Percentiles rank a stretch among this genome's conserved stretches.
These are phyloP conservation scores for Oxycera nigricornis DNA, from an alignment of 2,888 invertebrate species.

Conservation along the genomic window DNA sequence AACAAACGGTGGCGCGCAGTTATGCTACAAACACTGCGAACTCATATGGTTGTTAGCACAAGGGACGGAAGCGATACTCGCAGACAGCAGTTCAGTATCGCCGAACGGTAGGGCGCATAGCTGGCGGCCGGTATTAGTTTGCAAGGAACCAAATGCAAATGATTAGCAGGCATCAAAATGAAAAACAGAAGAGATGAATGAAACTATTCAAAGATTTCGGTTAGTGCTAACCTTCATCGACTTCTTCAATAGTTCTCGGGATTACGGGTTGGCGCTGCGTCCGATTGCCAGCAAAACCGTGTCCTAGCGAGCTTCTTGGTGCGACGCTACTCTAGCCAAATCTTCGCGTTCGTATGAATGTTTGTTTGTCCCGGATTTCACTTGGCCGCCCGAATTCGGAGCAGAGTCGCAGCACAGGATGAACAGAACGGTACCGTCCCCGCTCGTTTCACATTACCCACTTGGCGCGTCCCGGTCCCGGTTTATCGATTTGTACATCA, in stretches of 20 bases:
- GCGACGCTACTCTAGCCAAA: background rate
- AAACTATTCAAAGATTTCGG: conserved; percentile 13
- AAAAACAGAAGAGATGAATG: conserved; percentile 3
- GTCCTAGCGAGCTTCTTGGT: too few species aligned
- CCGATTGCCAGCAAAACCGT: conserved; percentile 2
- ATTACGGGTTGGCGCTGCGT: conserved; percentile 42
- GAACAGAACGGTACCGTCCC: background rate
- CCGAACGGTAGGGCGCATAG: too few species aligned
- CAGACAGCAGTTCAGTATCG: background rate
- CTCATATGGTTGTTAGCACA: too few species aligned
- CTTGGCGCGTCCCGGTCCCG: conserved; percentile 24
- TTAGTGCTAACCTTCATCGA: conserved; percentile 41
- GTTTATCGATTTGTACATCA: conserved; percentile 10
- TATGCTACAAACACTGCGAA: too few species aligned
- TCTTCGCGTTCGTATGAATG: background rate
- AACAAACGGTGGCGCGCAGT: too few species aligned
- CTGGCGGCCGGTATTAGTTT: background rate
- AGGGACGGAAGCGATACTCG: background rate
- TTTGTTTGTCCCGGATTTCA: background rate
- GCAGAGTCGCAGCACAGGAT: background rate
- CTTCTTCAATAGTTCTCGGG: conserved; percentile 42
- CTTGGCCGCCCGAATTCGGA: too few species aligned
- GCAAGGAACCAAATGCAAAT: background rate
- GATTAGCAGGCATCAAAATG: conserved; percentile 16
- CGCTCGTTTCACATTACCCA: conserved; percentile 3